Evolutionary conservation across 1,140 invertebrate species (phyloP), one percentile per base, ranked within the genome.

Genomic region (Magallana gigas): DNA sequence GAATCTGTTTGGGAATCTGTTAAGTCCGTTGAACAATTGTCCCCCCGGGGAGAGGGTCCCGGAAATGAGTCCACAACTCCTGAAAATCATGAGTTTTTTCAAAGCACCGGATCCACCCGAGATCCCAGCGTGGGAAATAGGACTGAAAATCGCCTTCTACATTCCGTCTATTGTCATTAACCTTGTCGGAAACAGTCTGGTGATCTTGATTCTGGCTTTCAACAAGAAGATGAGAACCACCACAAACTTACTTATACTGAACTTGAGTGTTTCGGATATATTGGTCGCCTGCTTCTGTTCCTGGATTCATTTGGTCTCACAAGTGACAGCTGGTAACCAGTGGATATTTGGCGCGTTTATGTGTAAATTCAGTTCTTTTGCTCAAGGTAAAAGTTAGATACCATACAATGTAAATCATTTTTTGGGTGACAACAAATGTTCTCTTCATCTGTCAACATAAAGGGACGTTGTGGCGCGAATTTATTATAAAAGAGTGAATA

Each of bases 261-360:
- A 97, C 93, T 95, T 99, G 91, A 98, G 98, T 6, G 95, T 99
- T 64, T 98, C 98, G 0, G 98, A 99, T 94, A 96, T 99, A 18
- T 94, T 99, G 87, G 91, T 95, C 18, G 95, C 93, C 0, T 14
- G 93, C 1, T 95, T 94, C 81, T 95, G 95, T 83, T 95, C 95
- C 94, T 95, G 95, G 95, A 93, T 95, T 0, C 95, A 95, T 83
- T 88, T 95, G 14, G 68, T 29, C 23, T 29, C 68, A 3, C 68
- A 76, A 29, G 23, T 76, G 9, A 18, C 23, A 29, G 8, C 23
- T 11, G 94, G 95, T 12, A 91, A 91, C 58, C 88, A 91, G 64
- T 93, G 92, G 91, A 91, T 93, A 0, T 92, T 96, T 57, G 95
- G 95, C 9, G 90, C 92, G 3, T 92, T 95, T 87, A 89, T 95